Conservation (phyloP, 2,888 invertebrate genomes). For the Xestia c-nigrum region DNA sequence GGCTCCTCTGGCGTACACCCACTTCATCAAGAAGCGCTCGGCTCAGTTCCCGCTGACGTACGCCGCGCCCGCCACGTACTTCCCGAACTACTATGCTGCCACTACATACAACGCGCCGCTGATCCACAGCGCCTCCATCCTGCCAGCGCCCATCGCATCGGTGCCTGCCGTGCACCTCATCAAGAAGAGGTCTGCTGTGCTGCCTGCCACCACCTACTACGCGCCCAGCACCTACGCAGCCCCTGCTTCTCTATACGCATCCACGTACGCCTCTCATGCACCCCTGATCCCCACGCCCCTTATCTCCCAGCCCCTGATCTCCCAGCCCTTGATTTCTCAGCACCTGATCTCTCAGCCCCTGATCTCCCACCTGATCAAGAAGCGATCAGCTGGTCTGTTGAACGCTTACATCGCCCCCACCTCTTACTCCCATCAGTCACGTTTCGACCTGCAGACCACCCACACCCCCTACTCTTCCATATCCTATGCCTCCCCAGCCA, state of each 20-base stretch:
- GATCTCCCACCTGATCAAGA: conserved; percentile 60
- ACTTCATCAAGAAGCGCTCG: conserved; percentile 79
- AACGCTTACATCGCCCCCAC: conserved; percentile 47
- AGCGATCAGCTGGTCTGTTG: conserved; percentile 49
- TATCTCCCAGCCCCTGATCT: conserved; percentile 59
- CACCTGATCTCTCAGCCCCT: conserved; percentile 72
- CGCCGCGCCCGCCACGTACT: conserved; percentile 65
- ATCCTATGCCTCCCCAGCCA: conserved; percentile 59
- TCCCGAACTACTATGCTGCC: conserved; percentile 67
- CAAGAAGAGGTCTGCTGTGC: conserved; percentile 78
- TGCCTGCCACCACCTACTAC: conserved; percentile 63
- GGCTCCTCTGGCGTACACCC: conserved; percentile 74
- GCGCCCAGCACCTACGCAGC: conserved; percentile 68
- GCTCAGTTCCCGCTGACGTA: conserved; percentile 62
- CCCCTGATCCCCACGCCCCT: too few relatives aligned
- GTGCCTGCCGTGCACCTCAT: conserved; percentile 76
- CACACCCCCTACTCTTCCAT: conserved; percentile 67
- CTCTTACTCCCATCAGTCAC: conserved; percentile 69
- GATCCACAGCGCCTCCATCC: conserved; percentile 57
- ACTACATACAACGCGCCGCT: conserved; percentile 63
- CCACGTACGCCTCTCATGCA: not conserved
- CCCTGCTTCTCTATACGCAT: not conserved
- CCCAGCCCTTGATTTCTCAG: conserved; percentile 67
- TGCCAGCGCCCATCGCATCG: conserved; percentile 60
- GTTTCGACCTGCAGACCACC: conserved; percentile 68